Evolutionary conservation across 2,113 vertebrate genomes (phyloP).

Genomic region (Sigmodon hispidus): DNA sequence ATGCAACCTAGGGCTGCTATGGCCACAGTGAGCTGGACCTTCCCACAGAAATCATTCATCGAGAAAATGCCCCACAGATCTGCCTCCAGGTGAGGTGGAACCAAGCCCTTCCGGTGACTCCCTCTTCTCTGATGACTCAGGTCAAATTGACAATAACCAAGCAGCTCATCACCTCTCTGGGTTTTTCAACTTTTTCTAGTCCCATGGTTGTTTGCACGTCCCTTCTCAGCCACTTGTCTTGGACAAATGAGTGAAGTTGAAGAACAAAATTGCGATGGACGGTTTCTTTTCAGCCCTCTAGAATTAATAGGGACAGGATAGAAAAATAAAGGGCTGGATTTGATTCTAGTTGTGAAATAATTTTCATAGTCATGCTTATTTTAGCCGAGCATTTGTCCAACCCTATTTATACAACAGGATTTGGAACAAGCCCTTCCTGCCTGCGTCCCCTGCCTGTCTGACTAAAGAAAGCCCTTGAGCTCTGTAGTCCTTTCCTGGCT

Average conservation of each 20-base stretch:
- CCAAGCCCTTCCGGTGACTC: too few relatives aligned
- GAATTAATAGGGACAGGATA: slow-evolving; percentile 14
- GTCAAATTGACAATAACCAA: background rate
- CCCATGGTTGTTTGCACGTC: background rate
- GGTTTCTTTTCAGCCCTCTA: background rate
- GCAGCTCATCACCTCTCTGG: background rate
- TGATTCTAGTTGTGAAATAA: background rate
- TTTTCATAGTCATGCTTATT: slow-evolving; percentile 45
- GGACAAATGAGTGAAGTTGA: background rate
- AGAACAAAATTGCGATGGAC: slow-evolving; percentile 12
- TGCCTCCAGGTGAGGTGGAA: background rate
- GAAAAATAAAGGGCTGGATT: background rate
- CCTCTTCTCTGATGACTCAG: background rate
- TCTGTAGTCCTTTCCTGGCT: background rate
- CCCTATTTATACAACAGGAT: slow-evolving; percentile 64
- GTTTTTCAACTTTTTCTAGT: background rate
- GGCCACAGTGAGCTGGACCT: background rate
- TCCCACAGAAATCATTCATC: background rate
- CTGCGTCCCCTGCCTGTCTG: slow-evolving; percentile 39
- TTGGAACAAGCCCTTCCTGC: background rate
- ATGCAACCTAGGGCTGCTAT: background rate
- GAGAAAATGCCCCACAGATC: background rate
- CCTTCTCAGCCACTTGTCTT: background rate
- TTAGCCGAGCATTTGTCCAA: slow-evolving; percentile 59
- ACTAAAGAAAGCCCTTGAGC: background rate